A percentile compares a stretch with the other conserved stretches of the same genome.
Evolutionary conservation across 2,113 vertebrate species (phyloP).

Genomic region (Rhizomys pruinosus): DNA sequence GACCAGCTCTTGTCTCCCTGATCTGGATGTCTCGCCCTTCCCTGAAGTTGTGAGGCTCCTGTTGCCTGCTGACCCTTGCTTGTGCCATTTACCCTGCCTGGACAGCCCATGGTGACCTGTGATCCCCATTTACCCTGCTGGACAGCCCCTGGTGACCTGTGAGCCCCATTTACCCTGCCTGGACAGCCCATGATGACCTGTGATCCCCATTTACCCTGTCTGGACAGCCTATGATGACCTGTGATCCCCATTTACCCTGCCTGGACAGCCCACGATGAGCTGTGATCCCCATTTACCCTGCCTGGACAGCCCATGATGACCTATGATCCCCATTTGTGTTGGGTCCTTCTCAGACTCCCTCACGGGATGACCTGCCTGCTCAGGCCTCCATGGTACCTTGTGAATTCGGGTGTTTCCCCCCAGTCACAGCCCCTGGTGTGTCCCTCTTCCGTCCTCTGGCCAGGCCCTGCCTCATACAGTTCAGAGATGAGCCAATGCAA

Average conservation of each 20-base stretch:
- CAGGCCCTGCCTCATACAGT: not conserved
- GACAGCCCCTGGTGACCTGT: not conserved
- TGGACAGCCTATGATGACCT: not conserved
- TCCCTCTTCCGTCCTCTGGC: not conserved
- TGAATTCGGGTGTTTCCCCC: not conserved
- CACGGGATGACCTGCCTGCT: not conserved
- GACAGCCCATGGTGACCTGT: not conserved
- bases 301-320: not conserved
- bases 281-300: not conserved
- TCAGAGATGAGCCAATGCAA: not conserved
- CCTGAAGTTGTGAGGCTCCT: not conserved
- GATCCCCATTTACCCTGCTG: not conserved
- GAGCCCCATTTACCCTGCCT: not conserved
- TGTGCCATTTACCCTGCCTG: not conserved
- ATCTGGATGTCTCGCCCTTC: rapidly evolving
- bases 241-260: not conserved
- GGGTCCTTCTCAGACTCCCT: not conserved
- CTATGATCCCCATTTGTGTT: not conserved
- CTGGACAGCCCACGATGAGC: not conserved
- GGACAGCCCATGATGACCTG: not conserved
- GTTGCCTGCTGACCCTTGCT: not conserved
- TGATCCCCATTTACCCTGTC: not conserved
- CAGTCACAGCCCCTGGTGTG: not conserved
- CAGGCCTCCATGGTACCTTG: not conserved
- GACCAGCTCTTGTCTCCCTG: not conserved